A percentile compares a stretch with the other conserved stretches of the same genome.
phyloP scores from a whole-genome alignment of 2,888 invertebrate genomes.

The Athalia circularis region DNA sequence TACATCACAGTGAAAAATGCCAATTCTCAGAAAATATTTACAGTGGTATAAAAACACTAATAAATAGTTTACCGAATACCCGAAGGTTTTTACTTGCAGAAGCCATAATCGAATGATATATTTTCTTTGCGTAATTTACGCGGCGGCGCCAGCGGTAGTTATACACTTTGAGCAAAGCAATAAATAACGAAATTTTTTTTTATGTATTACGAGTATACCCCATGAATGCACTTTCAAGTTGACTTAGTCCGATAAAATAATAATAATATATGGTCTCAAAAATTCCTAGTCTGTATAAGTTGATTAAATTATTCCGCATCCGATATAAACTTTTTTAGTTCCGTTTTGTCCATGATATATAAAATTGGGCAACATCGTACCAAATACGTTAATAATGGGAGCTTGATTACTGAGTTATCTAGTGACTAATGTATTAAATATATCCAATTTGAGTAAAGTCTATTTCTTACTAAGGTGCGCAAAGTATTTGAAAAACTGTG shows the following conservation, averaged over 20 bases:
- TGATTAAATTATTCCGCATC: not conserved
- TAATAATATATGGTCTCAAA: not conserved
- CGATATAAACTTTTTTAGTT: not conserved
- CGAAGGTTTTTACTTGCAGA: slow-evolving; percentile 15
- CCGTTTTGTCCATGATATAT: slow-evolving; percentile 31
- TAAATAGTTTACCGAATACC: not conserved
- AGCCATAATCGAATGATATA: not conserved
- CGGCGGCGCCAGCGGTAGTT: not conserved
- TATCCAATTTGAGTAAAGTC: slow-evolving; percentile 23
- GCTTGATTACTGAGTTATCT: slow-evolving; percentile 14
- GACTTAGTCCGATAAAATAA: not conserved
- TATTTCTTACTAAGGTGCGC: slow-evolving; percentile 39
- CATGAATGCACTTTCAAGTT: not conserved
- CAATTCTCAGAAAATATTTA: slow-evolving; percentile 33
- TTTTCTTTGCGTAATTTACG: slow-evolving; percentile 9
- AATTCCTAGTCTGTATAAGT: not conserved
- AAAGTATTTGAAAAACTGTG: slow-evolving; percentile 30
- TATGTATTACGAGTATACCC: slow-evolving; percentile 25
- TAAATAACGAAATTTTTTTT: slow-evolving; percentile 22
- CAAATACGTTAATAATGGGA: slow-evolving; percentile 14
- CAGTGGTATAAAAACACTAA: not conserved
- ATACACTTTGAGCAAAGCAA: slow-evolving; percentile 28
- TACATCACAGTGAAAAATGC: slow-evolving; percentile 30
- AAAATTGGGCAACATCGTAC: slow-evolving; percentile 39
- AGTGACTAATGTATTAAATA: not conserved